Conservation (phyloP, 2,888 invertebrate species). For the Chrysolina americana region DNA sequence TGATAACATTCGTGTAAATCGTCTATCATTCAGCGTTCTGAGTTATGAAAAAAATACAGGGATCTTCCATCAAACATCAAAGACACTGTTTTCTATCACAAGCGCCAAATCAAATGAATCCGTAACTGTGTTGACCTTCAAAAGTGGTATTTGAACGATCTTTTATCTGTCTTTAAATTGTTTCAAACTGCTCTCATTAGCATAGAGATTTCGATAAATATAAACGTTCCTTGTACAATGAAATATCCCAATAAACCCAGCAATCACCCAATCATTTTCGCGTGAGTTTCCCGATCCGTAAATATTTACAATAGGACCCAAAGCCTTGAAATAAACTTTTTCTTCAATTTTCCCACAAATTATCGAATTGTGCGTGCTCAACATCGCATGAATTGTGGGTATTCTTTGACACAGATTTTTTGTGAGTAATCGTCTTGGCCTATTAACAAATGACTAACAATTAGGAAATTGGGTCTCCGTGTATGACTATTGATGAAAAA, state of each 20-base stretch:
- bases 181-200: no score
- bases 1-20: no score
- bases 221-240: not conserved
- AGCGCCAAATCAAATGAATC: no score
- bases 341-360: not conserved
- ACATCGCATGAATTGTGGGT: not conserved
- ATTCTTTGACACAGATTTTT: not conserved
- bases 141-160: no score
- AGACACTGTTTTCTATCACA: no score
- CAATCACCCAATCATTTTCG: no score
- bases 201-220: not conserved
- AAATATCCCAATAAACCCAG: not conserved
- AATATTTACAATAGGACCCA: not conserved
- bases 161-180: no score
- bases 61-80: no score
- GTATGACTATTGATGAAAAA: not conserved
- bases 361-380: not conserved
- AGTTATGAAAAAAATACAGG: no score
- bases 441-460: conserved; percentile 1
- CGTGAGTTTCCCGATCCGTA: not conserved
- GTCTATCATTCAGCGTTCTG: no score
- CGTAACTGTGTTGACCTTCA: no score
- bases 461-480: not conserved
- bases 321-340: not conserved
- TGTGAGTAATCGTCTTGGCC: not conserved